phyloP scores from a whole-genome alignment of 2,797 vertebrate genomes.

The Aldrovandia affinis region DNA sequence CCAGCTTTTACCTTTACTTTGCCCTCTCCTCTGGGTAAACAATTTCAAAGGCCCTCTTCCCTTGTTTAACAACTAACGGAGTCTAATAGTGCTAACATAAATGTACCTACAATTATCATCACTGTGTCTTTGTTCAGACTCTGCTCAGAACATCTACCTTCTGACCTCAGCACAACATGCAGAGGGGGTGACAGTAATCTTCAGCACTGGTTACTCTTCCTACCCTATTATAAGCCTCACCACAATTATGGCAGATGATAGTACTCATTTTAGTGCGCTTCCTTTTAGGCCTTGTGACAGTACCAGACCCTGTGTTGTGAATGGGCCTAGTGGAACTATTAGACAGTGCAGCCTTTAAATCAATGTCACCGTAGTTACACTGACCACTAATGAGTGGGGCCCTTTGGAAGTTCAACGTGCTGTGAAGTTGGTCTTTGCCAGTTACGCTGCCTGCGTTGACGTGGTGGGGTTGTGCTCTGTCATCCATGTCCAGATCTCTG shows the following conservation, averaged over 20 bases:
- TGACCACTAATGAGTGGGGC: conserved; percentile 10
- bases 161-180: neutral
- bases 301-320: neutral
- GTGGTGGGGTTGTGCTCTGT: neutral
- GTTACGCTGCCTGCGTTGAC: neutral
- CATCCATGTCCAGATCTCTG: neutral
- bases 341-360: conserved; percentile 1
- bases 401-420: conserved; percentile 9
- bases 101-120: neutral
- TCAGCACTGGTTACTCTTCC: neutral
- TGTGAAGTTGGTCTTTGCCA: conserved; percentile 7
- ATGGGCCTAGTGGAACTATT: neutral
- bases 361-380: neutral
- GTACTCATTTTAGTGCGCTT: neutral
- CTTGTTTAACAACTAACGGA: neutral
- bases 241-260: neutral
- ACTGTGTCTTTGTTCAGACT: no score
- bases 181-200: neutral
- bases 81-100: neutral
- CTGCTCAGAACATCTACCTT: no score
- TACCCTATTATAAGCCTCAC: neutral
- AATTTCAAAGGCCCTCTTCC: neutral
- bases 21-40: neutral
- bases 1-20: neutral
- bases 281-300: neutral